phyloP scores from a whole-genome alignment of 2,888 invertebrate species.

The Unio pictorum region DNA sequence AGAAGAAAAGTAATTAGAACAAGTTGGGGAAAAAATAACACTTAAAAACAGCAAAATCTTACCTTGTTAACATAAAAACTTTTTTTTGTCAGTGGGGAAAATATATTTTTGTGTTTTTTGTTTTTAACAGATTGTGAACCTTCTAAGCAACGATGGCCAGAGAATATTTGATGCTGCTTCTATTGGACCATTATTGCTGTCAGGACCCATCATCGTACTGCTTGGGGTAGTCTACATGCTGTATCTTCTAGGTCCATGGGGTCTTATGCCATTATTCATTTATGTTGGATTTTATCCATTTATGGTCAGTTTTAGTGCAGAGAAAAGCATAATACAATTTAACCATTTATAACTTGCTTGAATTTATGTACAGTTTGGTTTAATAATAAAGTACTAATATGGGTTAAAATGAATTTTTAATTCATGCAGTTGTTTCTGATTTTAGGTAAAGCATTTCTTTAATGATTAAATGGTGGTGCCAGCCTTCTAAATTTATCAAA shows the following conservation, averaged over 20 bases:
- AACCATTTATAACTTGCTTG: not conserved
- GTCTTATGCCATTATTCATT: conserved; percentile 74
- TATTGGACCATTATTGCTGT: conserved; percentile 74
- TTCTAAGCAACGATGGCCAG: conserved; percentile 76
- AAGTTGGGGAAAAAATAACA: too few species aligned
- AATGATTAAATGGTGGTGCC: too few species aligned
- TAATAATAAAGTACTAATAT: too few species aligned
- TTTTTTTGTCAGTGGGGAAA: not conserved
- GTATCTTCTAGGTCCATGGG: conserved; percentile 74
- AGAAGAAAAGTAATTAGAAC: too few species aligned
- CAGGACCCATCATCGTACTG: conserved; percentile 75
- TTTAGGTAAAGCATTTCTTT: too few species aligned
- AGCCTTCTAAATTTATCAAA: too few species aligned
- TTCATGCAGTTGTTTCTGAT: too few species aligned
- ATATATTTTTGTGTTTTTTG: not conserved
- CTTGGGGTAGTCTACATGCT: conserved; percentile 74
- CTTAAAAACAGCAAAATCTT: too few species aligned
- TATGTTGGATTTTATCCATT: conserved; percentile 75
- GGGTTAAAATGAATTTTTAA: too few species aligned
- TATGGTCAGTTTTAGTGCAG: conserved; percentile 72
- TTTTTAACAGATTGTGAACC: conserved; percentile 74
- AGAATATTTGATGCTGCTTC: conserved; percentile 75
- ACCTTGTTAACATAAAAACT: too few species aligned
- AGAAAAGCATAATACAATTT: not conserved
- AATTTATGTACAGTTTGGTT: not conserved